Evolutionary conservation across 1,140 invertebrate species (phyloP).

Genomic region (Yoshiicerus persimilis): DNA sequence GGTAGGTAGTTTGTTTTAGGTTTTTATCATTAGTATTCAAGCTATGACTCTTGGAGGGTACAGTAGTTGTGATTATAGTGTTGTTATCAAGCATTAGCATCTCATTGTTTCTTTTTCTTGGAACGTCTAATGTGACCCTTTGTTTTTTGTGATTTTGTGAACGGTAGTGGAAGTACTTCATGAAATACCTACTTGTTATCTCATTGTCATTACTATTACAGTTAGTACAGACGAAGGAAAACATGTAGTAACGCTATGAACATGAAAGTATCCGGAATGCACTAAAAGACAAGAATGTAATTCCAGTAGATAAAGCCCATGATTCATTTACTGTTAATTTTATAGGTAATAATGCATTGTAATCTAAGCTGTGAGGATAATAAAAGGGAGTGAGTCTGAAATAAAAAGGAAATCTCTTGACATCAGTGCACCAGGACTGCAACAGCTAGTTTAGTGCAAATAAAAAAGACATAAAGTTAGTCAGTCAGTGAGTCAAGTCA

Average conservation of each 20-base stretch:
- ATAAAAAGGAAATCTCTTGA: not conserved
- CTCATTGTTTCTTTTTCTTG: not conserved
- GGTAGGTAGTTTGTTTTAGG: too few relatives aligned
- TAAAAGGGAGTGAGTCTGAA: not conserved
- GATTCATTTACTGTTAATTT: slow-evolving; percentile 23
- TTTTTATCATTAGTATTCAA: not conserved
- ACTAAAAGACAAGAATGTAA: not conserved
- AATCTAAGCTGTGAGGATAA: not conserved
- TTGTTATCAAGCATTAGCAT: not conserved
- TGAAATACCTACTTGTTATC: not conserved
- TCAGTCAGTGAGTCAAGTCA: not conserved
- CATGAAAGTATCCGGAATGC: not conserved
- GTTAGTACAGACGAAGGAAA: not conserved
- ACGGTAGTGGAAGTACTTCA: too few relatives aligned
- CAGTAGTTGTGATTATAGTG: not conserved
- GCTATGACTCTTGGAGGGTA: not conserved
- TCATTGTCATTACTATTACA: not conserved
- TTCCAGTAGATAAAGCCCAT: not conserved
- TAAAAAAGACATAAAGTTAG: slow-evolving; percentile 17
- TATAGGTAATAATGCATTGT: slow-evolving; percentile 5
- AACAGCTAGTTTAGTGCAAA: slow-evolving; percentile 3
- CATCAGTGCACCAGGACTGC: not conserved
- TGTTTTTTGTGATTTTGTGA: not conserved
- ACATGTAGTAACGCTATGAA: not conserved
- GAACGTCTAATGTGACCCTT: not conserved